Evolutionary conservation across 1,140 invertebrate genomes (phyloP).

Genomic region (Trichonephila inaurata): DNA sequence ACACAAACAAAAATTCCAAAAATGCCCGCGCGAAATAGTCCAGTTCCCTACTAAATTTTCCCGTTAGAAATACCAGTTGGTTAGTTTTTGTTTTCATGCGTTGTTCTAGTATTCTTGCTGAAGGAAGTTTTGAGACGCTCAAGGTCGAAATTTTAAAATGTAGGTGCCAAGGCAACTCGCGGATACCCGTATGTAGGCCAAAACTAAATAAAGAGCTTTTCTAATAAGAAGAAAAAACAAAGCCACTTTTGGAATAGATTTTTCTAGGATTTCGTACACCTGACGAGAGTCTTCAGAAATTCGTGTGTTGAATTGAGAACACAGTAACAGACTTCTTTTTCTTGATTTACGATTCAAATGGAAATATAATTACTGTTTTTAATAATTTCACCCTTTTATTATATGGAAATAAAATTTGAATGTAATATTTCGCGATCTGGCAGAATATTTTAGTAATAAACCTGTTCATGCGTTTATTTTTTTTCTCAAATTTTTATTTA

Average conservation of each 20-base stretch:
- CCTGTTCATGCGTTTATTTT: not conserved
- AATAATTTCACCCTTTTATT: not conserved
- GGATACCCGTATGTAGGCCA: constrained; percentile 25
- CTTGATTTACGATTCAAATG: no score
- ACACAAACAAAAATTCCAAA: not conserved
- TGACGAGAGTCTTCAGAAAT: not conserved
- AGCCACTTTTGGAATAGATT: not conserved
- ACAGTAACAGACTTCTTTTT: not conserved
- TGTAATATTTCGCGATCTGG: not conserved
- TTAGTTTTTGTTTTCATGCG: not conserved
- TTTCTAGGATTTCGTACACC: not conserved
- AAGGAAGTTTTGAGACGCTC: constrained; percentile 3
- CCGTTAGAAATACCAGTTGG: not conserved
- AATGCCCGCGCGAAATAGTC: constrained; percentile 12
- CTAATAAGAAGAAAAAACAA: not conserved
- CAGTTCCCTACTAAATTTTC: not conserved
- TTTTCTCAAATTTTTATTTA: not conserved
- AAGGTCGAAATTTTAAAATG: constrained; percentile 26
- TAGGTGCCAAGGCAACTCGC: constrained; percentile 23
- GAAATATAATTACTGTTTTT: not conserved
- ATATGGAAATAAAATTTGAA: not conserved
- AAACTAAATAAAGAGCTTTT: constrained; percentile 18
- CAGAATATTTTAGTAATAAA: not conserved
- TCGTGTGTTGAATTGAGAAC: not conserved
- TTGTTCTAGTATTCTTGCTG: not conserved